A percentile compares a stretch with the other conserved stretches of the same genome.
These are phyloP conservation scores for Petromus typicus DNA, from an alignment of 2,113 vertebrate species.

Conservation along the genomic window DNA sequence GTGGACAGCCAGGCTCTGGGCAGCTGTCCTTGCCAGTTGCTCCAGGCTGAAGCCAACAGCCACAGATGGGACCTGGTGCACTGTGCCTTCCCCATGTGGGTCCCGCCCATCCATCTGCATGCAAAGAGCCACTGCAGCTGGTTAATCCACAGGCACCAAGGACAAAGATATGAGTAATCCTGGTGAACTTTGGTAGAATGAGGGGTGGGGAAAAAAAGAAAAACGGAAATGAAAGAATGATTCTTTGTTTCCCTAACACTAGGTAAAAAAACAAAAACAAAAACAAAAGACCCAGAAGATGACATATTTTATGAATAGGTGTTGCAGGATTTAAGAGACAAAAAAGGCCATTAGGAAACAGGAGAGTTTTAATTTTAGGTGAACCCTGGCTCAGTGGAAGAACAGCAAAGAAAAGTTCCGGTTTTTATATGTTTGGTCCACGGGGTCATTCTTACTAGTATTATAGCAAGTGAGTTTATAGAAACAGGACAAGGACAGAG, in stretches of 20 bases:
- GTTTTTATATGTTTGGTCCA: too few relatives aligned
- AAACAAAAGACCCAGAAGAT: background rate
- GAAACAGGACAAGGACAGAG: too few relatives aligned
- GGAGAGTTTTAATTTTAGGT: too few relatives aligned
- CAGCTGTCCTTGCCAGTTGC: background rate
- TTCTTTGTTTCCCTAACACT: background rate
- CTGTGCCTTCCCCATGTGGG: background rate
- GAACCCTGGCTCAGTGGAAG: too few relatives aligned
- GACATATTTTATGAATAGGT: background rate
- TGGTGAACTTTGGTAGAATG: background rate
- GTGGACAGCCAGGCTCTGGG: background rate
- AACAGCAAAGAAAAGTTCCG: too few relatives aligned
- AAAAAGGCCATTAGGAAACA: too few relatives aligned
- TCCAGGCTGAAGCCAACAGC: slow-evolving; percentile 28
- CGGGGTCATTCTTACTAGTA: too few relatives aligned
- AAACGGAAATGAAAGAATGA: background rate
- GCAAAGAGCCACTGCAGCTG: background rate
- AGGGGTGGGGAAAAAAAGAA: background rate
- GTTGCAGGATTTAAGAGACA: too few relatives aligned
- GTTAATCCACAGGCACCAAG: background rate
- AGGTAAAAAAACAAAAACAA: too few relatives aligned
- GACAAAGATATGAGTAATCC: background rate
- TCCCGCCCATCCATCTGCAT: slow-evolving; percentile 32
- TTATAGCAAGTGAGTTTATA: too few relatives aligned
- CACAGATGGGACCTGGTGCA: background rate